Evolutionary conservation across 2,888 invertebrate species (phyloP), one percentile per base, ranked within the genome.

Genomic region (Acleris emargana): DNA sequence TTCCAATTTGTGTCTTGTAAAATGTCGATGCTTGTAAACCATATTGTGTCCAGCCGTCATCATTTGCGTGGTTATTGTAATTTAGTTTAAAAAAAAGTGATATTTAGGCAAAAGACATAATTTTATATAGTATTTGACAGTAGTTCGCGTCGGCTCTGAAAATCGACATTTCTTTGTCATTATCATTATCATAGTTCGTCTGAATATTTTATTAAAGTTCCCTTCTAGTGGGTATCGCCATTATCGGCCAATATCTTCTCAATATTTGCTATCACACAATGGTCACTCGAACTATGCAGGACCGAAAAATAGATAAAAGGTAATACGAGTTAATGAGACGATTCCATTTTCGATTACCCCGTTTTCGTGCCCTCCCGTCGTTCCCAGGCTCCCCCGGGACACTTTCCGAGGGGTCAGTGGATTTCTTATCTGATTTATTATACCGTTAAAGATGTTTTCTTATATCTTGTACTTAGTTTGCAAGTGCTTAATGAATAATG

Each of bases 341-440:
- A 66, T 61, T 28, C 49, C 43, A 28, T 22, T 52, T 11, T 45
- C 60, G 64, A 60, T 66, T 66, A 55, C 51, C 60, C 57, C 57
- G 57, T 61, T 57, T 64, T 50, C 43, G 38, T 55, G 57, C 60
- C 57, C 51, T 66, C 5, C 38, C 45, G 13, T 9, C 18, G 5
- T 25, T 45, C 25, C 17, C 22, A 1, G 43, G 32, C 22, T 50
- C 64, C 45, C 57, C 17, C 1, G 55, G 51, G 66, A 55, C 51
- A 9, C 38, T n/a, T 42, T 17, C 43, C 50, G 42, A 42, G 54
- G 63, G 43, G 43, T 51, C 43, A 50, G 20, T 42, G 38, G 32
- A 11, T 54, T 25, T 45, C 57, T 57, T 20, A 11, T 9, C 25
- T 55, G 22, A 25, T 57, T 55, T 43, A 55, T 55, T 18, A 38